Evolutionary conservation across 64 coral and sea anemone genomes (phyloP), one percentile per base, ranked within the genome.

Genomic region (Hydrozoanthus tunicans): DNA sequence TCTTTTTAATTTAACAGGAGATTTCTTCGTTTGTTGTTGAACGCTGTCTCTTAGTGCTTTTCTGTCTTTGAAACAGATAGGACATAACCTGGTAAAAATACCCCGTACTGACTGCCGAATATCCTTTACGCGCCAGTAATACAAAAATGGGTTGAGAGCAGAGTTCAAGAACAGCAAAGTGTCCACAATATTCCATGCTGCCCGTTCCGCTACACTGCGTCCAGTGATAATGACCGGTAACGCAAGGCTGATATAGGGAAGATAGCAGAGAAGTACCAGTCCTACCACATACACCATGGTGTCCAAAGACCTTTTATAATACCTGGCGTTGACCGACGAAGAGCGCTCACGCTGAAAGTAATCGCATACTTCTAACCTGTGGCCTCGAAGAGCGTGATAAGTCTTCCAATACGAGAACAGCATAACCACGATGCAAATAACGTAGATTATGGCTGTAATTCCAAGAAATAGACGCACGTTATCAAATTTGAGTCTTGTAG

Each of bases 61-160:
- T 74, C 24, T 67, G 2, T 14, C 5, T 73, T 53, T 75, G 74
- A 88, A 74, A 59, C 84, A 88, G 0, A 73, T 3, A 0, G 84
- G 56, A 7, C 69, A 88, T n/a, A 88, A 11, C 5, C 57, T 20
- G 23, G 59, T 20, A 88, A 88, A 9, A 75, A 59, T 75, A 2
- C 74, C 26, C 68, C 59, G 74, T 74, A 94, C 67, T 26, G 89
- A 81, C 5, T 66, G 66, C 43, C 92, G 79, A 12, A 96, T 94
- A 12, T 96, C 81, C 51, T 58, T 53, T 12, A 96, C 91, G 52
- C 95, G 67, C 95, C 95, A 94, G 43, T 90, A 96, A 62, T 96
- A 96, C 5, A 96, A 11, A 5, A 91, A 9, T 8, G 95, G 95
- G 73, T 96, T 96, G 1, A 93, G 62, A 5, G 78, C 93, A 0